Evolutionary conservation across 1,140 invertebrate species (phyloP), one percentile per base, ranked within the genome.

Genomic region (Magallana gigas): DNA sequence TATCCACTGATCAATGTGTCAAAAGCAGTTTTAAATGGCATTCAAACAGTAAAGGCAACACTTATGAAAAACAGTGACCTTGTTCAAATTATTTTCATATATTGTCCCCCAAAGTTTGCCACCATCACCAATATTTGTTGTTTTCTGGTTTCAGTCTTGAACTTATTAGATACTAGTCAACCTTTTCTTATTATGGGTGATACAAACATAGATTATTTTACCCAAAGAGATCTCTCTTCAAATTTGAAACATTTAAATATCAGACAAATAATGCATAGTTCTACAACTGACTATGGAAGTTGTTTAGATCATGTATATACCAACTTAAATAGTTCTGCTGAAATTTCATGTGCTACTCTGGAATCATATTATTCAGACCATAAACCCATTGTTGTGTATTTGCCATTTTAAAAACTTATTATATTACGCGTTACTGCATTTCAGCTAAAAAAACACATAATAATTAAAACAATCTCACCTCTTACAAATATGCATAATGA

Each of bases 301-400:
- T 84, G 82, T 84, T 84, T 84, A 18, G 82, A 84, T 23, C 12
- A 84, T 57, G 9, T 84, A n/a, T 84, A 84, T 60, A 59, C 16
- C 59, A 18, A n/a, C 82, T 16, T 58, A 12, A 12, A 11, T 23
- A 23, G 23, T 23, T 23, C 23, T 23, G 23, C 23, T 23, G 23
- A 23, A 23, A 23, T 23, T 23, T 23, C 23, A 23, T 23, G 23
- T 23, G 23, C 23, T 23, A 23, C 23, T 23, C 23, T 23, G 23
- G 23, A 23, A 23, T 23, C 23, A 23, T 23, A 23, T 23, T 23
- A 23, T 23, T 23, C 23, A 23, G 23, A 23, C 23, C 23, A 23
- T 23, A 23, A 23, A 23, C 23, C 23, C 23, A 23, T 23, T 23
- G 23, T 23, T 23, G 23, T 23, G 23, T 23, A 23, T 23, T 23